Evolutionary conservation across 2,797 vertebrate genomes (phyloP).

Genomic region (Yasuhikotakia modesta): DNA sequence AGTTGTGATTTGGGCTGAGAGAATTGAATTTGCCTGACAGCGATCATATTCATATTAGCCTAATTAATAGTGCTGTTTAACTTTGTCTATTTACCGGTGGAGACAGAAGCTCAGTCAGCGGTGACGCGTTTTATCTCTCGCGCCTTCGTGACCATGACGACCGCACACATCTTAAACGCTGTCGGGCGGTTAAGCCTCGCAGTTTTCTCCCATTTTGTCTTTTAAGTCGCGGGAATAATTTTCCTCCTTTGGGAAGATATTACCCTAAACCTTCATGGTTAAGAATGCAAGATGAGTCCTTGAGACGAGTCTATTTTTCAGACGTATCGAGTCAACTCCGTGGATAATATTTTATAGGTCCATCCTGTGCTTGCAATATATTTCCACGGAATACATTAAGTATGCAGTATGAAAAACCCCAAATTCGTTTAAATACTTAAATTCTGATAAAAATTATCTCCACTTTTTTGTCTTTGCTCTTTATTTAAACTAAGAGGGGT

Average conservation of each 20-base stretch:
- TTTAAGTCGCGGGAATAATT: slow-evolving; percentile 77
- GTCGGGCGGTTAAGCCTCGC: slow-evolving; percentile 50
- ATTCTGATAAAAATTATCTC: too few species aligned
- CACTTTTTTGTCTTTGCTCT: too few species aligned
- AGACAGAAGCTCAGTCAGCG: slow-evolving; percentile 71
- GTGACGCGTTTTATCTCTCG: slow-evolving; percentile 74
- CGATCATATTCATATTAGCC: slow-evolving; percentile 88
- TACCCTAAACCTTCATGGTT: slow-evolving; percentile 76
- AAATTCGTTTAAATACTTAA: too few species aligned
- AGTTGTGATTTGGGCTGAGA: slow-evolving; percentile 83
- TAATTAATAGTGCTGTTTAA: slow-evolving; percentile 88
- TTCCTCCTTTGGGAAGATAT: slow-evolving; percentile 77
- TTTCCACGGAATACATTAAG: neutral
- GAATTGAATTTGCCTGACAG: slow-evolving; percentile 85
- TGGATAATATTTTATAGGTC: neutral
- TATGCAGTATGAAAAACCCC: too few species aligned
- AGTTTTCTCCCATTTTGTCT: slow-evolving; percentile 63
- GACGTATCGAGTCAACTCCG: neutral
- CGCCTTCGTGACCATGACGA: slow-evolving; percentile 74
- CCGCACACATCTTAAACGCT: slow-evolving; percentile 79
- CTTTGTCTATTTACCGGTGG: slow-evolving; percentile 77
- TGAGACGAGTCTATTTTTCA: slow-evolving; percentile 29
- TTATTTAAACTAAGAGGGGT: too few species aligned
- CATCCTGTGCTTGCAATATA: neutral
- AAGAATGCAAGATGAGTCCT: slow-evolving; percentile 53